Conservation (phyloP, 2,113 vertebrate species). For the Chascanopsetta lugubris region DNA sequence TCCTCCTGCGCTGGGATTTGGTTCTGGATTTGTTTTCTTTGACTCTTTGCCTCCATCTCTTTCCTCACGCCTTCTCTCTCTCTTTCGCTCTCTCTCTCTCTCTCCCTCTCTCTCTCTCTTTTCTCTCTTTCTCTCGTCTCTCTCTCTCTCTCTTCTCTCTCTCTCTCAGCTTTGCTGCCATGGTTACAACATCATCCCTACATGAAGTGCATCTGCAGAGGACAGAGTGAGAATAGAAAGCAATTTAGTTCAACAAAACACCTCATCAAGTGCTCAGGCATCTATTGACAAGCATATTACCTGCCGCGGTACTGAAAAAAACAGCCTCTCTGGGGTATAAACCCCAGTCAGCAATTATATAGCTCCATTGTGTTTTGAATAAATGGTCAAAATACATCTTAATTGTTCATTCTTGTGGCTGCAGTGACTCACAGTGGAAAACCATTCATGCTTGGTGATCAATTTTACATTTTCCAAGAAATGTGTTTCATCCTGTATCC, state of each 20-base stretch:
- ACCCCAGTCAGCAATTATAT: slow-evolving; percentile 34
- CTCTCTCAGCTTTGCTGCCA: slow-evolving; percentile 78
- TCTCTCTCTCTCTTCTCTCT: slow-evolving; percentile 53
- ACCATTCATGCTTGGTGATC: slow-evolving; percentile 1
- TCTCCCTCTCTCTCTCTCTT: slow-evolving; percentile 72
- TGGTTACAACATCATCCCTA: slow-evolving; percentile 83
- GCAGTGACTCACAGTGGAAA: slow-evolving; percentile 3
- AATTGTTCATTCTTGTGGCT: slow-evolving; percentile 30
- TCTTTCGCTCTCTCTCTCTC: slow-evolving; percentile 53
- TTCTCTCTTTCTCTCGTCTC: slow-evolving; percentile 63
- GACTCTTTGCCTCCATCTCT: slow-evolving; percentile 58
- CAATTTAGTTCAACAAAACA: slow-evolving; percentile 71
- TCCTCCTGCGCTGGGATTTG: slow-evolving; percentile 74
- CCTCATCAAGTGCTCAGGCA: slow-evolving; percentile 58
- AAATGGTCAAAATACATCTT: slow-evolving; percentile 48
- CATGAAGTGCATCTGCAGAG: slow-evolving; percentile 94
- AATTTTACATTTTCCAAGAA: slow-evolving; percentile 20
- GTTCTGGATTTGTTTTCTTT: slow-evolving; percentile 74
- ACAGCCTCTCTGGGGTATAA: slow-evolving; percentile 20
- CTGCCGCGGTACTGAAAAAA: slow-evolving; percentile 47
- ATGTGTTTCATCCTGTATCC: slow-evolving; percentile 21
- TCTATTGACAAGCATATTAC: slow-evolving; percentile 57
- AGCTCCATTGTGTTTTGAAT: slow-evolving; percentile 43
- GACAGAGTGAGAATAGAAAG: slow-evolving; percentile 48
- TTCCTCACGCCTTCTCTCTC: slow-evolving; percentile 54